Conservation (phyloP, 2,888 invertebrate species). For the Branchellion lobata region DNA sequence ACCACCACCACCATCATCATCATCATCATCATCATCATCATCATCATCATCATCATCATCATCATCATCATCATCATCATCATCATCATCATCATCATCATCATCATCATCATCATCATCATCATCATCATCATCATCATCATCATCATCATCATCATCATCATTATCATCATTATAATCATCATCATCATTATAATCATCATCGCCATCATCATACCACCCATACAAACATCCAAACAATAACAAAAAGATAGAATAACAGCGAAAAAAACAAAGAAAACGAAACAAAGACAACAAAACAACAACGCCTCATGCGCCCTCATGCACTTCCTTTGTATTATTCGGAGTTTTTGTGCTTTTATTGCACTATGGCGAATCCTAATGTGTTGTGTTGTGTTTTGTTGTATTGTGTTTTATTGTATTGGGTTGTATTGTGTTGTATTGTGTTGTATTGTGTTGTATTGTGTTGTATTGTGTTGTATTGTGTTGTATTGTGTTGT, state of each 20-base stretch:
- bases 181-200: too few species aligned
- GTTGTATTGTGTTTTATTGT: background rate
- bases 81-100: slow-evolving; percentile 19
- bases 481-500: background rate
- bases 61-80: slow-evolving; percentile 29
- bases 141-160: slow-evolving; percentile 34
- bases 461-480: background rate
- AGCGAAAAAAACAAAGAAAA: too few species aligned
- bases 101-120: slow-evolving; percentile 30
- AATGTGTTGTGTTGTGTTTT: background rate
- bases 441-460: background rate
- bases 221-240: too few species aligned
- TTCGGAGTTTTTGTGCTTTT: background rate
- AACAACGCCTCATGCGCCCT: too few species aligned
- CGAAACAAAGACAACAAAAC: too few species aligned
- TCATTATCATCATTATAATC: slow-evolving; percentile 11
- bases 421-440: background rate
- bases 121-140: slow-evolving; percentile 39
- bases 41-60: slow-evolving; percentile 26
- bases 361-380: background rate
- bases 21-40: background rate
- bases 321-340: too few species aligned
- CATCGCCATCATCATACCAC: too few species aligned
- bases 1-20: slow-evolving; percentile 24
- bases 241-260: too few species aligned